Evolutionary conservation across 2,113 vertebrate genomes (phyloP), one percentile per base, ranked within the genome.

Genomic region (Pseudopodoces humilis): DNA sequence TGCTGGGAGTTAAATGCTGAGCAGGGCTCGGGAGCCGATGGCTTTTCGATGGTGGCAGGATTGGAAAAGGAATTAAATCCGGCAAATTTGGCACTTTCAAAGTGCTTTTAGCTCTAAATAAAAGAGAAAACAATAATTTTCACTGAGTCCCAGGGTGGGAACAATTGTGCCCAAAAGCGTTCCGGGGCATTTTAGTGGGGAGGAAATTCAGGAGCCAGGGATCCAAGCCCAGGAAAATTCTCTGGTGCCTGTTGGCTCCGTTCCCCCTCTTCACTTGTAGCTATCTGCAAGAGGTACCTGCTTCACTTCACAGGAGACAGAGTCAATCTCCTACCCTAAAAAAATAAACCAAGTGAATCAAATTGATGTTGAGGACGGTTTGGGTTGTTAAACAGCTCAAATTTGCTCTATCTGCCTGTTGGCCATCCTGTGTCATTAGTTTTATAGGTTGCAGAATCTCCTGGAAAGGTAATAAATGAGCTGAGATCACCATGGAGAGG

Each of bases 221-320:
- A 3, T 17, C 5, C 3, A 17, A 92, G 14, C 15, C 35, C 60
- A 28, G 80, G 8, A 24, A 33, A 87, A 30, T 27, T 70, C 84
- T 71, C 24, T 0, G 11, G 74, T 83, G 53, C 14, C 60, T 84
- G n/a, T 81, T 85, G 71, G 65, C 72, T 78, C 59, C 0, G 10
- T n/a, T 53, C 58, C 15, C 58, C 47, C 55, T 77, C 30, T 31
- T 79, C 95, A 90, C 94, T 89, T 96, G 92, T 94, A 70, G 92
- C 89, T 96, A 0, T 50, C 68, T 55, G 91, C 63, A n/a, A 68
- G 83, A 86, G 71, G 52, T 17, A 16, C 28, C 6, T 1, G 72
- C 68, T 67, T 52, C 31, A 2, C 55, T 59, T 69, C 11, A 0
- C 16, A 12, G 62, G 8, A 59, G 65, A 50, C 21, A 1, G 37